A percentile compares a stretch with the other conserved stretches of the same genome.
Evolutionary conservation across 2,888 invertebrate genomes (phyloP).

Genomic region (Amblyteles armatorius): DNA sequence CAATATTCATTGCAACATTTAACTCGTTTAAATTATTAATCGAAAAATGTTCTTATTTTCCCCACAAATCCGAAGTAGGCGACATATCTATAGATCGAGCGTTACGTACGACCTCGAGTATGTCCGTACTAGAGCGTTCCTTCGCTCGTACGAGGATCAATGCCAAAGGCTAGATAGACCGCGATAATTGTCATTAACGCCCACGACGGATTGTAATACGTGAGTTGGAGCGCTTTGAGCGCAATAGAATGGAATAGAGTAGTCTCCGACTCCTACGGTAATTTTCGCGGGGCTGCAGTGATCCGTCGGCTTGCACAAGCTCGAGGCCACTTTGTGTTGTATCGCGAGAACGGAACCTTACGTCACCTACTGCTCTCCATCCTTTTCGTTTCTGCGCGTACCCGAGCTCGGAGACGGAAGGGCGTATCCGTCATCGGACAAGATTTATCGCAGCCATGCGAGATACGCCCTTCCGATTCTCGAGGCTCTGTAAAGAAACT

Average conservation of each 20-base stretch:
- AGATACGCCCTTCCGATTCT: background rate
- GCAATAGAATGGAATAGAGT: constrained; percentile 43
- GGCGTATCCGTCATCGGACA: background rate
- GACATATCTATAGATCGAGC: constrained; percentile 41
- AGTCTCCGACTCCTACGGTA: constrained; percentile 70
- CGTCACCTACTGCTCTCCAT: background rate
- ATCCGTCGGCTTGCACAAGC: constrained; percentile 65
- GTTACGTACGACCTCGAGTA: constrained; percentile 61
- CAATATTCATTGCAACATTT: background rate
- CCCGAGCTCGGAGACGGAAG: background rate
- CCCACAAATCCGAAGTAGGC: background rate
- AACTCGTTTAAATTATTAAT: background rate
- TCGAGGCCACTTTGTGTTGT: constrained; percentile 57
- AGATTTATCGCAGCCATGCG: background rate
- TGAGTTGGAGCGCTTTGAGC: constrained; percentile 45
- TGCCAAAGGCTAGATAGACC: constrained; percentile 77
- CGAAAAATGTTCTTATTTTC: background rate
- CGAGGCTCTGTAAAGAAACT: background rate
- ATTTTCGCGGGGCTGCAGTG: constrained; percentile 68
- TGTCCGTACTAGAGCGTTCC: constrained; percentile 61
- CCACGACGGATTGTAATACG: constrained; percentile 80
- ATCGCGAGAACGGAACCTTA: constrained; percentile 23
- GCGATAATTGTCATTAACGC: constrained; percentile 81
- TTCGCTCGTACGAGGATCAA: constrained; percentile 77
- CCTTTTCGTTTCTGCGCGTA: background rate